Percentiles rank a stretch among this genome's conserved stretches.
These are phyloP conservation scores for Rhabditoides inermis DNA, from an alignment of 2,888 invertebrate genomes.

Conservation along the genomic window DNA sequence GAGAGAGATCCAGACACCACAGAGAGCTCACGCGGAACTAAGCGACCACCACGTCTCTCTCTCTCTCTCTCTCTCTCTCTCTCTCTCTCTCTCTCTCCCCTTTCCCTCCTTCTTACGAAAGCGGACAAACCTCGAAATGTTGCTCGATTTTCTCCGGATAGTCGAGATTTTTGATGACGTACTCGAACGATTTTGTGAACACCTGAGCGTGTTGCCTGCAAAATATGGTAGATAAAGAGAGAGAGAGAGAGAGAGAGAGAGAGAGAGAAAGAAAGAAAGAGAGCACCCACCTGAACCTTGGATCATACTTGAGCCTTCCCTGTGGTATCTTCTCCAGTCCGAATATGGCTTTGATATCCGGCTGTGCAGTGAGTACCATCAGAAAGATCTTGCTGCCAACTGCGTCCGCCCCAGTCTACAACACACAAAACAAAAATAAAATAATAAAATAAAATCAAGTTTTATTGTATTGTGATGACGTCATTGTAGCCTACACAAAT, in stretches of 20 bases:
- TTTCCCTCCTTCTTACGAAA: neutral
- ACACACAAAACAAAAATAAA: neutral
- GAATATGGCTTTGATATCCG: conserved; percentile 46
- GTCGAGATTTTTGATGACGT: conserved; percentile 43
- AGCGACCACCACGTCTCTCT: too few relatives aligned
- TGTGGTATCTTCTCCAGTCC: conserved; percentile 44
- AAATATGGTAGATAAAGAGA: too few relatives aligned
- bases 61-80: neutral
- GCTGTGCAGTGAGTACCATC: conserved; percentile 43
- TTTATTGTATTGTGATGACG: too few relatives aligned
- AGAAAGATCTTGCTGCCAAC: conserved; percentile 48
- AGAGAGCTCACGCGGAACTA: too few relatives aligned
- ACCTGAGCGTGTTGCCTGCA: too few relatives aligned
- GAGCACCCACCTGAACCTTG: conserved; percentile 27
- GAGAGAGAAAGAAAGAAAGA: too few relatives aligned
- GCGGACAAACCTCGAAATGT: conserved; percentile 32
- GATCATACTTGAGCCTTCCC: conserved; percentile 42
- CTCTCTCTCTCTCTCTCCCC: too few relatives aligned
- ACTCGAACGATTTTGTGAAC: conserved; percentile 43
- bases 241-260: too few relatives aligned
- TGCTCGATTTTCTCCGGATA: conserved; percentile 42
- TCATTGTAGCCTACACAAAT: too few relatives aligned
- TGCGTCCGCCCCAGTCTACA: conserved; percentile 43
- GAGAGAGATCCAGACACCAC: too few relatives aligned
- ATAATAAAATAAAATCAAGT: conserved; percentile 5